Evolutionary conservation across 2,888 invertebrate species (phyloP).

Genomic region (Eupeodes latifasciatus): DNA sequence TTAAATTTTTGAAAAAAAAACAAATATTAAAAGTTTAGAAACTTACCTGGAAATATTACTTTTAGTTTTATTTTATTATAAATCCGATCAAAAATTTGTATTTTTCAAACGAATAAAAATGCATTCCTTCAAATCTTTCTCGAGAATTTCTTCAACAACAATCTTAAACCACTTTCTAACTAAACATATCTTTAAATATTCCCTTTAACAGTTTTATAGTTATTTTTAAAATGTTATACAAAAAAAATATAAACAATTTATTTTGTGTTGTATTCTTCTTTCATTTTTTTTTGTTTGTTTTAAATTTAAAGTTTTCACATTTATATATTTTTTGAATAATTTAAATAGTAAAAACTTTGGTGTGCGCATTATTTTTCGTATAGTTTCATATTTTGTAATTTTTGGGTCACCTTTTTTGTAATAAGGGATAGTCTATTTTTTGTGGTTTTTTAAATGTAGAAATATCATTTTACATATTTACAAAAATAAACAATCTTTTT

Average conservation of each 20-base stretch:
- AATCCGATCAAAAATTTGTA: not conserved
- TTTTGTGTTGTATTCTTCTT: not conserved
- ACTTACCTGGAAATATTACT: no score
- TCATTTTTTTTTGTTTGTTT: not conserved
- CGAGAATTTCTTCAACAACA: slow-evolving; percentile 4
- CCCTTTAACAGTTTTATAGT: not conserved
- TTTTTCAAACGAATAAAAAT: slow-evolving; percentile 38
- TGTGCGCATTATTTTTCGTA: slow-evolving; percentile 71
- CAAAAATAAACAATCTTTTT: not conserved
- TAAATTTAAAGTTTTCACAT: slow-evolving; percentile 28
- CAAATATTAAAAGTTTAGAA: no score
- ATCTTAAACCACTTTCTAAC: slow-evolving; percentile 11
- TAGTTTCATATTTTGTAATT: slow-evolving; percentile 35
- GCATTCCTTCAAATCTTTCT: slow-evolving; percentile 4
- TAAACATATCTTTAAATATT: not conserved
- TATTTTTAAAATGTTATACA: slow-evolving; percentile 14
- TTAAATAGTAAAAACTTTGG: slow-evolving; percentile 57
- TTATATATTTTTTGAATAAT: slow-evolving; percentile 30
- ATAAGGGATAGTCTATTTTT: slow-evolving; percentile 34
- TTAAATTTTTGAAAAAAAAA: no score
- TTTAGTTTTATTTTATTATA: no score
- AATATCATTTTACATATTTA: slow-evolving; percentile 31
- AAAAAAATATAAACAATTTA: not conserved
- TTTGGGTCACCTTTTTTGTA: slow-evolving; percentile 17
- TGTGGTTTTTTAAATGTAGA: slow-evolving; percentile 30